Evolutionary conservation across 2,113 vertebrate species (phyloP), one percentile per base, ranked within the genome.

Genomic region (Mormoops blainvillei): DNA sequence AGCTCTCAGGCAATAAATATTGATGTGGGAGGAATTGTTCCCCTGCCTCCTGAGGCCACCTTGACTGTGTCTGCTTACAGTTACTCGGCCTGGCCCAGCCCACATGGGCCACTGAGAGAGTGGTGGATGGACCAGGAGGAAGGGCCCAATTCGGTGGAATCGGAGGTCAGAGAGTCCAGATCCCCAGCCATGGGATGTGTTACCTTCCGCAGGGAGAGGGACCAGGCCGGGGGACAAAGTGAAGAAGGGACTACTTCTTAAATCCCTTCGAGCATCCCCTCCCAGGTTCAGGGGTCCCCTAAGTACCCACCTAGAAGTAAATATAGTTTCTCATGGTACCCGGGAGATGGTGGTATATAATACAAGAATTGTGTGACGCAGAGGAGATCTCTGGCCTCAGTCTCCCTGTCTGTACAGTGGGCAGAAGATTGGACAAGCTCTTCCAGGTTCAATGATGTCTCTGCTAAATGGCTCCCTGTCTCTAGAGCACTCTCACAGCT

Each of bases 1-100:
- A 58, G 73, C 91, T 91, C 73, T 91, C 58, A 20, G 68, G 95
- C 96, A 89, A 94, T 97, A 96, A 97, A 97, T 97, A 97, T 95
- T 97, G 95, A 94, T 91, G 97, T 88, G 86, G 86, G 88, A 97
- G 94, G 88, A 81, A 82, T 54, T 76, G 43, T n/a, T 95, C 58
- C 81, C 71, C 77, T 0, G 0, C 88, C 87, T 88, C 84, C 91
- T 58, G 7, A 89, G 56, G 80, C 87, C 82, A 70, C 65, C 67
- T 77, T 12, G 18, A 56, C 84, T 1, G 13, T 16, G 36, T 83
- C 43, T 65, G 82, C 36, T 70, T 56, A 77, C 81, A 74, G 41
- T 58, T 76, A 41, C 0, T 36, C 19, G 5, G 70, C 31, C 82
- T 65, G 48, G 28, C 71, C 89, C 45, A 31, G 87, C 76, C 33